Base-by-base conservation (phyloP, 2,888 invertebrate species). In the Nephrotoma guestfalica region DNA sequence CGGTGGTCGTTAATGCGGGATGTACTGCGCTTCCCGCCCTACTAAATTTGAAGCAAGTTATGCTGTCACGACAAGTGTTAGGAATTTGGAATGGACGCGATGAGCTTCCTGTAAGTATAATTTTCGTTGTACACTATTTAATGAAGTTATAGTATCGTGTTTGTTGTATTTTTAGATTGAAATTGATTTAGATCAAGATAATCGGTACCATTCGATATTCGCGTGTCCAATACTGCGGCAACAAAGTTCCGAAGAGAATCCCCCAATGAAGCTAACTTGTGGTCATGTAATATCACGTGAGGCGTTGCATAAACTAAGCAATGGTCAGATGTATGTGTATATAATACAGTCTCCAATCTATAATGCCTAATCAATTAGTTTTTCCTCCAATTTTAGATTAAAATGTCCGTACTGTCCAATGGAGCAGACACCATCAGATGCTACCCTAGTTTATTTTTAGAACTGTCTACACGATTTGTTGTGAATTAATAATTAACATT, bases 391-490 rank as follows among this genome's bases (percentile, higher is more conserved):
- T 87, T 87, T 89, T 89, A 98, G 98, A 90, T 94, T 99, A 91
- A 99, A 99, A 93, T 99, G 99, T 90, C 99, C 99, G 0, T 99
- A 99, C 92, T 99, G 99, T 90, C 99, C 99, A 0, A 95, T 98
- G 91, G 99, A 99, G 92, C 98, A 98, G 91, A 96, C 96, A 89
- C 97, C 98, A 40, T 94, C 96, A 87, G 98, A 99, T 91, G 98
- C 98, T 86, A 94, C 96, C 90, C 95, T 96, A 91, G 97, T 99
- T 90, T 96, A 95, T 92, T 99, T 99, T 93, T 98, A 95, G 92
- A 89, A 87, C 15, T 57, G 47, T 47, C 30, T 71, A 71, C 6
- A 18, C 9, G 9, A n/a, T 71, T 30, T 30, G 7, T 71, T 30
- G 71, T 43, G 13, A 42, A 71, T 47, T 86, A 41, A 71, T 85